Percentiles rank a stretch among this genome's conserved stretches.
These are phyloP conservation scores for Sericinus montela DNA, from an alignment of 2,888 invertebrate genomes.

Conservation along the genomic window DNA sequence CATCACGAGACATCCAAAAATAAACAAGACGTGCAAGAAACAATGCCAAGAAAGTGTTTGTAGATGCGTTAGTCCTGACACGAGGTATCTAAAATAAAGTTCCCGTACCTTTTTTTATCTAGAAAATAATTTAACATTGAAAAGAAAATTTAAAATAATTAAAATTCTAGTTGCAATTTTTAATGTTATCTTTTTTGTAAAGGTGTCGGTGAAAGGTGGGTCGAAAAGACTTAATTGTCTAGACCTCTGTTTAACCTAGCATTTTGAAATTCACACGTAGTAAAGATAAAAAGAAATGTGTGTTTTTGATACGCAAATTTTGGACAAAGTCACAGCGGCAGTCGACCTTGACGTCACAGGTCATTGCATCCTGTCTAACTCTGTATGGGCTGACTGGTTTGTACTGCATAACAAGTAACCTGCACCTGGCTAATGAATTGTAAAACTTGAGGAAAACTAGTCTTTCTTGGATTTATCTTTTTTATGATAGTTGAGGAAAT, in stretches of 20 bases:
- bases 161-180: too few species aligned
- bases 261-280: too few species aligned
- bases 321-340: not conserved
- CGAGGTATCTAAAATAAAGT: conserved; percentile 30
- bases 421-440: conserved; percentile 2
- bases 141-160: too few species aligned
- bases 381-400: conserved; percentile 10
- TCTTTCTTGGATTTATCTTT: too few species aligned
- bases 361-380: conserved; percentile 16
- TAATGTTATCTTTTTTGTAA: too few species aligned
- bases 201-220: too few species aligned
- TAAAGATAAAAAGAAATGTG: too few species aligned
- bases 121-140: too few species aligned
- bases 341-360: conserved; percentile 17
- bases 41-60: conserved; percentile 53
- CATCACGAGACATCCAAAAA: conserved; percentile 54
- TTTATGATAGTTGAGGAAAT: too few species aligned
- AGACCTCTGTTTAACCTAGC: too few species aligned
- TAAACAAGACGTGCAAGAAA: conserved; percentile 45
- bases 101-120: not conserved
- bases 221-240: too few species aligned
- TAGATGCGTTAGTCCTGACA: conserved; percentile 44
- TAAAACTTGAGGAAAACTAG: not conserved
- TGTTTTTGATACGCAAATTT: too few species aligned
- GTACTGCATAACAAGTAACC: conserved; percentile 3